A percentile compares a stretch with the other conserved stretches of the same genome.
phyloP scores from a whole-genome alignment of 2,888 invertebrate species.

The Apotomis turbidana region DNA sequence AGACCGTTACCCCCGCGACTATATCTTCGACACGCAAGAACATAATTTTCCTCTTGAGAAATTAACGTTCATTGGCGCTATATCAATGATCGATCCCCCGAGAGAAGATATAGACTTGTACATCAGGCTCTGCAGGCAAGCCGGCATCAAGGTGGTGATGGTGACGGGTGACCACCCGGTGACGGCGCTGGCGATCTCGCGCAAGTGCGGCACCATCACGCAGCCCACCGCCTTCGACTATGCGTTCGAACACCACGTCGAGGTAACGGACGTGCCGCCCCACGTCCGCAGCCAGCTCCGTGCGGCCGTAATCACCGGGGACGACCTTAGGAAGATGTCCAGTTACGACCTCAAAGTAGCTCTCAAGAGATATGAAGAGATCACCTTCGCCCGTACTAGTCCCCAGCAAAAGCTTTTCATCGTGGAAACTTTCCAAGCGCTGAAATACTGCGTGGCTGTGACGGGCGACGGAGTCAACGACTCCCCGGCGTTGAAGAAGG shows the following conservation, averaged over 20 bases:
- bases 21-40: constrained; percentile 82
- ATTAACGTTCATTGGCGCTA: constrained; percentile 85
- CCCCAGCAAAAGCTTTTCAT: constrained; percentile 88
- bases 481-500: constrained; percentile 93
- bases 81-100: constrained; percentile 90
- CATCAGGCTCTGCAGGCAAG: constrained; percentile 86
- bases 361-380: constrained; percentile 85
- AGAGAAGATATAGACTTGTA: constrained; percentile 86
- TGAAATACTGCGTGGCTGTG: constrained; percentile 92
- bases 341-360: constrained; percentile 81
- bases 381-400: constrained; percentile 89
- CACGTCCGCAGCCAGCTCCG: constrained; percentile 72
- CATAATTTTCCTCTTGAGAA: constrained; percentile 87
- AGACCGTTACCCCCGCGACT: constrained; percentile 78
- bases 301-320: constrained; percentile 74
- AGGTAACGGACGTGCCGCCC: constrained; percentile 77
- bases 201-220: constrained; percentile 86
- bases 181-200: constrained; percentile 89
- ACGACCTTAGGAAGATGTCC: constrained; percentile 84
- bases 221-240: constrained; percentile 88
- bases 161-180: constrained; percentile 90
- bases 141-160: constrained; percentile 89
- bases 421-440: constrained; percentile 91
- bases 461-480: constrained; percentile 96
- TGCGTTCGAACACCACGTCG: constrained; percentile 84